Base-by-base conservation (phyloP, 2,797 vertebrate genomes). In the Hoplostethus mediterraneus region DNA sequence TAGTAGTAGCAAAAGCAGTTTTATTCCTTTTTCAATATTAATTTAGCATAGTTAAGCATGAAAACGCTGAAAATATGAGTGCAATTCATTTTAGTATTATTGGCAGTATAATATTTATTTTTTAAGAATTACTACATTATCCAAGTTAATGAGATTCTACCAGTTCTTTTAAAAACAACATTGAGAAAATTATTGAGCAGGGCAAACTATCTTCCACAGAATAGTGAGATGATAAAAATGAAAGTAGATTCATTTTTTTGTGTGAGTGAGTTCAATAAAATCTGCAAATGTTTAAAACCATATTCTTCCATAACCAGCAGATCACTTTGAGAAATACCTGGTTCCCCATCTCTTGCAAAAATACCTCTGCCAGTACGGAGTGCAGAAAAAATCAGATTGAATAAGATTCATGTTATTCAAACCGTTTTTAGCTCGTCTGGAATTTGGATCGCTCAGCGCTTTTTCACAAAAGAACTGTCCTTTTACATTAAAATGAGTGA, bases 401-500 rank as follows among this genome's bases (percentile, higher is more conserved):
- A 89, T 89, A 79, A 91, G 76, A 90, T 85, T 84, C 72, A 82
- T 73, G 85, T 89, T 89, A 82, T 89, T 90, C 75, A 82, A 81
- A 84, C 47, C 44, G 51, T 45, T 84, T 85, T 79, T 78, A 78
- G 72, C 82, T 90, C 66, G 76, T 33, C 69, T 42, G 63, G 77
- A 48, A 90, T 93, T 87, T 85, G 76, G 80, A 87, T 68, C 85
- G 73, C 90, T 95, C 94, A 93, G 95, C 93, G 83, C 84, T 91
- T 93, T 91, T 90, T 78, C 79, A 95, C 94, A 92, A 95, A 95
- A 90, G 93, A 92, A 86, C 93, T 94, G 95, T 96, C 95, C 87
- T 90, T 91, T 89, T 85, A 30, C 86, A 95, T 96, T 95, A 95
- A 91, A 90, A 91, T 89, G 86, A 93, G 81, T 80, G 84, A 83